Evolutionary conservation across 1,140 invertebrate species (phyloP), one percentile per base, ranked within the genome.

Genomic region (Platyscapa corneri): DNA sequence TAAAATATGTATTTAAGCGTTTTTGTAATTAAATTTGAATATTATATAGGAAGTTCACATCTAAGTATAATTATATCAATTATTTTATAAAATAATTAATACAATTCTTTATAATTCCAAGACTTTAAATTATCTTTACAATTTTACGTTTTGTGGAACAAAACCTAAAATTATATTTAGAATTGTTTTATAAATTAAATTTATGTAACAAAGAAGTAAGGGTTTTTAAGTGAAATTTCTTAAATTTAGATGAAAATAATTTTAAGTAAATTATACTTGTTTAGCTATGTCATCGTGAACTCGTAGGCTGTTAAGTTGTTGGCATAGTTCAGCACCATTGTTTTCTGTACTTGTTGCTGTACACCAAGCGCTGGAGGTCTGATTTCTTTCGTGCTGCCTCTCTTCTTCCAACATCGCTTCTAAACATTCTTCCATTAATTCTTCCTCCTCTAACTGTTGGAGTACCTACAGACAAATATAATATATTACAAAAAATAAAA

Each of bases 381-480:
- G 93, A 84, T 90, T 93, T 88, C 86, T 93, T 81, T 93, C 90
- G 74, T 93, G 92, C 67, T 93, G 92, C 84, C 93, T 92, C 87
- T 95, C 94, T n/a, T 94, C 97, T 86, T 97, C 96, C 85, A 97
- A 89, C 96, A 97, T 97, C 27, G 96, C 96, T 89, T 97, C 96
- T 80, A 97, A 95, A 89, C 97, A 97, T 90, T 97, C 96, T 89
- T 97, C 96, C 96, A 97, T 97, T 27, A 97, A 91, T 72, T 96
- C 97, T 91, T 98, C 97, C 91, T 98, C 97, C 91, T 97, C 97
- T 30, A 98, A 91, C 89, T 97, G 95, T 92, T 97, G 96, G 92
- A 97, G 95, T 75, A 97, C 96, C 96, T 97, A 30, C 39, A 70
- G 70, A 85, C 85, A 90, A 92, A 46, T 37, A 30, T 49, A 49